phyloP scores from a whole-genome alignment of 2,797 vertebrate species.

The Cetoscarus ocellatus region DNA sequence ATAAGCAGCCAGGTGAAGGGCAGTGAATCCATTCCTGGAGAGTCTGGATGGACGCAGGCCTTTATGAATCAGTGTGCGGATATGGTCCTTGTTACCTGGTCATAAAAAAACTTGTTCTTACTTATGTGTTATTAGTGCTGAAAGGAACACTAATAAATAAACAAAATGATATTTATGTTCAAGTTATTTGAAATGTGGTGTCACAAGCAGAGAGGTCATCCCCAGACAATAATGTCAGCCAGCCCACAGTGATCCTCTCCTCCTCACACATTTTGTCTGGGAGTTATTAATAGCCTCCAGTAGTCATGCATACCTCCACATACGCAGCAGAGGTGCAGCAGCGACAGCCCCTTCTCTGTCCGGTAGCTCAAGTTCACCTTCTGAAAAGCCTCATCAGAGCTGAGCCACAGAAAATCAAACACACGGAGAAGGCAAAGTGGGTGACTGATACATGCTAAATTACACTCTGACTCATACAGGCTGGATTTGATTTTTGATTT shows the following conservation, averaged over 20 bases:
- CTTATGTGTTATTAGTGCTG: not conserved
- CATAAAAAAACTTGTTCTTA: not conserved
- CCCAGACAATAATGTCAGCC: conserved; percentile 42
- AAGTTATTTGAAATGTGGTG: not conserved
- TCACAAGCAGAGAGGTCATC: conserved; percentile 23
- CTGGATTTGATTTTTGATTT: not conserved
- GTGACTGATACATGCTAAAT: not conserved
- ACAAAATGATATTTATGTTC: not conserved
- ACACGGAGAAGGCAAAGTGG: not conserved
- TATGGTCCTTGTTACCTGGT: conserved; percentile 91
- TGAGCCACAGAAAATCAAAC: conserved; percentile 72
- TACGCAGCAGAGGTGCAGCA: conserved; percentile 94
- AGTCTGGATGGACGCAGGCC: conserved; percentile 92
- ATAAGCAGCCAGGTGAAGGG: conserved; percentile 93
- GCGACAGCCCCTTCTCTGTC: conserved; percentile 92
- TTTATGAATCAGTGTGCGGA: conserved; percentile 92
- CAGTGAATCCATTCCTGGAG: conserved; percentile 94
- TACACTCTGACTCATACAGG: too few relatives aligned
- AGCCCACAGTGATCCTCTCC: conserved; percentile 39
- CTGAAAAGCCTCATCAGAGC: conserved; percentile 95
- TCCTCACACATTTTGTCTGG: conserved; percentile 55
- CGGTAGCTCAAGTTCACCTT: conserved; percentile 95
- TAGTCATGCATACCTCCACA: conserved; percentile 88
- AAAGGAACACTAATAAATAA: not conserved
- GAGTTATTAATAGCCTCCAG: conserved; percentile 74